These are phyloP conservation scores for Xenopus tropicalis DNA, from an alignment of 2,113 vertebrate genomes.

Conservation along the genomic window UCB_Xtro_10.0 CM004443.2:138651501-138652000, in stretches of 20 bases:
- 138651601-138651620: neutral
- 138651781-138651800: neutral
- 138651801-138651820: constrained; percentile 11
- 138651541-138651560: constrained; percentile 18
- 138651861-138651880: constrained; percentile 38
- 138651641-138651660: neutral
- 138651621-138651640: neutral
- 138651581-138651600: constrained; percentile 6
- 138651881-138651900: constrained; percentile 33
- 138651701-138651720: too few species aligned
- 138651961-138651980: constrained; percentile 27
- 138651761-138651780: neutral
- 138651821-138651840: constrained; percentile 7
- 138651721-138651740: neutral
- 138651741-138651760: neutral
- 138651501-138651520: neutral
- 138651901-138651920: constrained; percentile 35
- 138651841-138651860: constrained; percentile 9
- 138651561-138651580: constrained; percentile 10
- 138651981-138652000: constrained; percentile 26
- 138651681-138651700: neutral
- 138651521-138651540: constrained; percentile 3
- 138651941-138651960: constrained; percentile 8
- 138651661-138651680: neutral
- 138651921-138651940: constrained; percentile 19